phyloP scores from a whole-genome alignment of 2,888 invertebrate genomes.

The Sialis lutaria region DNA sequence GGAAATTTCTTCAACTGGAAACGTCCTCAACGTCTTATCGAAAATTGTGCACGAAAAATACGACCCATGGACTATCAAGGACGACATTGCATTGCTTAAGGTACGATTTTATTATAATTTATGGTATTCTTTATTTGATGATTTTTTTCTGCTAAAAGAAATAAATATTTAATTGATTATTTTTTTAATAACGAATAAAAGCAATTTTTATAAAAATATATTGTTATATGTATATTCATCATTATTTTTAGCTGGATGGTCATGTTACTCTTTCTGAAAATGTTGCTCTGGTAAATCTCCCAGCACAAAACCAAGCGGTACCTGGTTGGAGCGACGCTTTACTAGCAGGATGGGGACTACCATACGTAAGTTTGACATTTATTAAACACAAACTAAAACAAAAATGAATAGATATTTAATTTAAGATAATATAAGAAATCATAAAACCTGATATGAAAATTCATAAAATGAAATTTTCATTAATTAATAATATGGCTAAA shows the following conservation, averaged over 20 bases:
- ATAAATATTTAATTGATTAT: no score
- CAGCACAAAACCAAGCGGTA: constrained; percentile 6
- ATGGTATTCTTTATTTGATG: background rate
- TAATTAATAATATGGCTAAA: background rate
- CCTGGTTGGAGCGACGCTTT: constrained; percentile 13
- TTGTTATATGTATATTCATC: background rate
- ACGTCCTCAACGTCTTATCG: no score
- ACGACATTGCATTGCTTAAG: constrained; percentile 3
- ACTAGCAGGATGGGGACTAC: constrained; percentile 23
- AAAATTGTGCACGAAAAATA: background rate
- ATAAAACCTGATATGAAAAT: background rate
- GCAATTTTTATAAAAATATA: background rate
- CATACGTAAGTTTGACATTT: constrained; percentile 3
- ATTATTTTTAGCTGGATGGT: background rate
- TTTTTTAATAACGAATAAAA: background rate
- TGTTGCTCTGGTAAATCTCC: constrained; percentile 8
- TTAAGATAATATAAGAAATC: background rate
- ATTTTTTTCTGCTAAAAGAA: background rate
- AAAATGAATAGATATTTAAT: background rate
- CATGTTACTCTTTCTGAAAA: background rate
- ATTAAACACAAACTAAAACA: background rate
- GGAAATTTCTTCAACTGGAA: no score
- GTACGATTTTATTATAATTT: background rate
- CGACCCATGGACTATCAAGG: background rate
- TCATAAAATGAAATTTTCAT: background rate